These are phyloP conservation scores for Alcis repandata DNA, from an alignment of 2,888 invertebrate species.

Conservation along the genomic window DNA sequence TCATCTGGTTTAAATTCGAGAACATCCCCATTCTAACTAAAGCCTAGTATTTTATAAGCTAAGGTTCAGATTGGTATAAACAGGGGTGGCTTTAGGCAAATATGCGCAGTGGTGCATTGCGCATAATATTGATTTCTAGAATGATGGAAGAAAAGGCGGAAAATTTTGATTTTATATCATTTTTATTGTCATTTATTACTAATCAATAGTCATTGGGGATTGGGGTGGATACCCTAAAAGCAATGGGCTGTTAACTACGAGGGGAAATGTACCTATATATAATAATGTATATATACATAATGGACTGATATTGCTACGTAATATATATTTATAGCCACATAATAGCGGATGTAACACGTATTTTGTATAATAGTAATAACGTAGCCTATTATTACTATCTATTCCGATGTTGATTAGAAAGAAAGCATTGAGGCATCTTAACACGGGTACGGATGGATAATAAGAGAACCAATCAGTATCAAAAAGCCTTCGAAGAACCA, in stretches of 20 bases:
- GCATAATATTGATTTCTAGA: constrained; percentile 83
- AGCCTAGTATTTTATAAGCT: background rate
- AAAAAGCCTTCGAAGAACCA: too few species aligned
- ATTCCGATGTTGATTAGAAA: background rate
- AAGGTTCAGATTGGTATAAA: constrained; percentile 51
- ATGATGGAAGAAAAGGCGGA: constrained; percentile 78
- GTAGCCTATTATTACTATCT: background rate
- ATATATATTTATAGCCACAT: background rate
- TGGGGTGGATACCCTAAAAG: constrained; percentile 14
- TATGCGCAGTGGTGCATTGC: constrained; percentile 83
- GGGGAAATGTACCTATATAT: constrained; percentile 1
- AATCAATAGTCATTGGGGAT: constrained; percentile 30
- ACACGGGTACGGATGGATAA: too few species aligned
- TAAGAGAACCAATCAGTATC: too few species aligned
- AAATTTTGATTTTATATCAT: constrained; percentile 61
- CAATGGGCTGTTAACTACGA: constrained; percentile 8
- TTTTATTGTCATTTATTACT: constrained; percentile 35
- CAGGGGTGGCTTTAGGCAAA: constrained; percentile 61
- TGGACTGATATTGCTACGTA: background rate
- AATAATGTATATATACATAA: background rate
- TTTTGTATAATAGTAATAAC: background rate
- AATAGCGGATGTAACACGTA: background rate
- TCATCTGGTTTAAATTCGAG: constrained; percentile 66
- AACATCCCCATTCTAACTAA: constrained; percentile 33
- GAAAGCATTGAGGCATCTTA: background rate